Conservation (phyloP, 2,113 vertebrate species). For the Notarius quadriscutis region DNA sequence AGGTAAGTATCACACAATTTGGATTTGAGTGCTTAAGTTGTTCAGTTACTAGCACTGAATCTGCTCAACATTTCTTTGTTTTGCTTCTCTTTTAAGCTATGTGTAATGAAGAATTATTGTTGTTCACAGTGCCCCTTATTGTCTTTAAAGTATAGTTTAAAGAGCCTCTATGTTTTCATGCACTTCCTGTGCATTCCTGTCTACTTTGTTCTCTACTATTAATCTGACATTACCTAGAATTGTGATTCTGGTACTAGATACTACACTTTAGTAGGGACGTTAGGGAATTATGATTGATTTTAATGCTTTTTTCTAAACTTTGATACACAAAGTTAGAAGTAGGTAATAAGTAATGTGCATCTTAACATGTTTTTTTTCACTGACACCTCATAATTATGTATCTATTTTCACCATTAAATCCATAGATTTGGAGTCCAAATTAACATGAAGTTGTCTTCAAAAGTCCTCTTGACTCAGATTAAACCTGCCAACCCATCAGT, state of each 20-base stretch:
- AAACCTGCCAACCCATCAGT: constrained; percentile 22
- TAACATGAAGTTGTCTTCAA: not conserved
- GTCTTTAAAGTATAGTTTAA: not conserved
- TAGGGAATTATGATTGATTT: constrained; percentile 11
- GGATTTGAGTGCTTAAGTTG: not conserved
- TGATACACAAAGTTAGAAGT: not conserved
- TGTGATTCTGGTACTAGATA: constrained; percentile 5
- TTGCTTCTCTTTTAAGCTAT: not conserved
- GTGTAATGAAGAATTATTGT: not conserved
- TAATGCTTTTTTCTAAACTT: constrained; percentile 23
- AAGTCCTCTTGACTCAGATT: constrained; percentile 6
- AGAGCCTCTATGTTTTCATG: constrained; percentile 1
- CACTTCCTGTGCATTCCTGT: not conserved
- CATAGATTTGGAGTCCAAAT: constrained; percentile 15
- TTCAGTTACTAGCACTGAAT: not conserved
- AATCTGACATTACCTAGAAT: not conserved
- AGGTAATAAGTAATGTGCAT: not conserved
- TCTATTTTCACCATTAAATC: constrained; percentile 16
- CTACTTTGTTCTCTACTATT: not conserved
- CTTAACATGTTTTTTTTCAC: not conserved
- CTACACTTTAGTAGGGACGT: not conserved
- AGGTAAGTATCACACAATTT: constrained; percentile 1
- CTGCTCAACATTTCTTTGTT: not conserved
- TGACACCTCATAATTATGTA: not conserved
- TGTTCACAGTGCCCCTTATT: not conserved